These are phyloP conservation scores for Ibycter americanus DNA, from an alignment of 2,797 vertebrate genomes.

Conservation along the genomic window DNA sequence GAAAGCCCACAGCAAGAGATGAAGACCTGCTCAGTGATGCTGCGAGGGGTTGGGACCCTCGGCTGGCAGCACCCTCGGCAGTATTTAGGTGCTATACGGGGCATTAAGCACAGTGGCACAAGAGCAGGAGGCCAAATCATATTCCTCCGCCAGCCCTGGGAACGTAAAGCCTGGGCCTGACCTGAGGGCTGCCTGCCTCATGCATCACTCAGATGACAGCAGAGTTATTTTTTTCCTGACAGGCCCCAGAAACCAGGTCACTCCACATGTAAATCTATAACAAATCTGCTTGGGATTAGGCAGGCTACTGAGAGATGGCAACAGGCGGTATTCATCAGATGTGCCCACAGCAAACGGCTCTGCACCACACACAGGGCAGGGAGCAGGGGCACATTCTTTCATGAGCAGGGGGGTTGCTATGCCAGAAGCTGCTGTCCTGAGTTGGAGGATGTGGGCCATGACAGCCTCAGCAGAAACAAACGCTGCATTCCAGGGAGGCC, in stretches of 20 bases:
- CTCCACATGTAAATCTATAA: conserved; percentile 33
- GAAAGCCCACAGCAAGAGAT: rapidly evolving
- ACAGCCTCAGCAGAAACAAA: background rate
- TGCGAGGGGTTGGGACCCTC: rapidly evolving
- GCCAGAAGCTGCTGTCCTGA: background rate
- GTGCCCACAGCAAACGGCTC: background rate
- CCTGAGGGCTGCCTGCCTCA: background rate
- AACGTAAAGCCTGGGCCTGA: background rate
- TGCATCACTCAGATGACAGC: conserved; percentile 46
- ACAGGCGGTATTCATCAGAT: conserved; percentile 25
- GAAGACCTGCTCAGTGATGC: background rate
- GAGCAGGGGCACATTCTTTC: conserved; percentile 3
- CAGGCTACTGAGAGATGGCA: background rate
- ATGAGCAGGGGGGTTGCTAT: background rate
- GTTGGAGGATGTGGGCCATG: background rate
- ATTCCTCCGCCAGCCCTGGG: background rate
- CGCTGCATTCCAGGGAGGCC: background rate
- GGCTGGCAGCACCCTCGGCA: background rate
- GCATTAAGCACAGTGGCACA: background rate
- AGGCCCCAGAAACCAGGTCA: conserved; percentile 58
- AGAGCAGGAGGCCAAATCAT: background rate
- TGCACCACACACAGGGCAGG: background rate
- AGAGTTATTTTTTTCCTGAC: conserved; percentile 48
- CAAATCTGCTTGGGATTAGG: conserved; percentile 56
- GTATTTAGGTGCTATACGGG: background rate